These are phyloP conservation scores for Habrosyne pyritoides DNA, from an alignment of 2,888 invertebrate species.

Conservation along the genomic window DNA sequence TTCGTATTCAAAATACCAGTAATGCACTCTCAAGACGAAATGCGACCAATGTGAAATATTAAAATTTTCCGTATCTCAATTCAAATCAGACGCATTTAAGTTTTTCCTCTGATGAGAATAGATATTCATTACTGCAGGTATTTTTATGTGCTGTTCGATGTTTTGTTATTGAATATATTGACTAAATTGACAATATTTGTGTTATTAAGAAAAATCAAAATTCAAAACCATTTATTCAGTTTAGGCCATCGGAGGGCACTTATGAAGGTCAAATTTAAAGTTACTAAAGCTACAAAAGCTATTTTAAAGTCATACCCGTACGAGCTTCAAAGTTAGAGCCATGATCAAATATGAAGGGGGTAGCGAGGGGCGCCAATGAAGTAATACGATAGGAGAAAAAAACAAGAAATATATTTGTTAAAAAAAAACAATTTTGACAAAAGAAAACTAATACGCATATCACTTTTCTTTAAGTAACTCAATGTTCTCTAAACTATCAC, in stretches of 20 bases:
- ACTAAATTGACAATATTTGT: neutral
- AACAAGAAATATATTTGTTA: conserved; percentile 72
- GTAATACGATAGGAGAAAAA: conserved; percentile 25
- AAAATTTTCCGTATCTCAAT: neutral
- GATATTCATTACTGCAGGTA: neutral
- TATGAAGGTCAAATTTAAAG: too few species aligned
- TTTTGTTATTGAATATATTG: conserved; percentile 5
- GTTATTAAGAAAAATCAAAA: too few species aligned
- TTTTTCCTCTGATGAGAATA: neutral
- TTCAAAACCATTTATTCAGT: too few species aligned
- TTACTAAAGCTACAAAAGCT: too few species aligned
- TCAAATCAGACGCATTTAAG: neutral
- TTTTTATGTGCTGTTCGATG: neutral
- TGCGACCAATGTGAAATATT: conserved; percentile 33
- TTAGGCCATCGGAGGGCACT: too few species aligned
- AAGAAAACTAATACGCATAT: conserved; percentile 53
- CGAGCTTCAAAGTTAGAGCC: too few species aligned
- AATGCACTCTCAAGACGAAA: conserved; percentile 35
- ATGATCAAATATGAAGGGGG: too few species aligned
- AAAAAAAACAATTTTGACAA: conserved; percentile 57
- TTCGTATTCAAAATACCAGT: conserved; percentile 56
- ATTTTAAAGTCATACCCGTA: too few species aligned
- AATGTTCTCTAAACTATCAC: conserved; percentile 48
- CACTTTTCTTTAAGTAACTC: conserved; percentile 68
- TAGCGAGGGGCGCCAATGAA: neutral